Evolutionary conservation across 2,113 vertebrate species (phyloP), one percentile per base, ranked within the genome.

Genomic region (Labeo rohita): DNA sequence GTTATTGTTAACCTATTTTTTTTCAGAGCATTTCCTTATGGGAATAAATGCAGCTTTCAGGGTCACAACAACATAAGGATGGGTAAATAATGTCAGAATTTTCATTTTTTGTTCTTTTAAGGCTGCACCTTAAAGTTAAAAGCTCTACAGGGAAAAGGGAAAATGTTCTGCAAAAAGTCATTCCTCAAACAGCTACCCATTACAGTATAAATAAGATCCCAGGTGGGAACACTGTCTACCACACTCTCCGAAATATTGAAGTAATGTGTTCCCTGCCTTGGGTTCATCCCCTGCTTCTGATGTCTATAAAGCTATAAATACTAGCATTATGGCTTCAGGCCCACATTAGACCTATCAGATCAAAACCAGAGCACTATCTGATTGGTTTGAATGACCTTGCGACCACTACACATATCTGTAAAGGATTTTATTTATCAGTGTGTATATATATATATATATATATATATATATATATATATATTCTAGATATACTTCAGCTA

Each of bases 321-420:
- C n/a, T 45, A 66, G 63, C 63, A 52, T 82, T 36, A 68, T 82
- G 45, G 15, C 80, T 28, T 82, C 45, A 47, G 45, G 80, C 23
- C 28, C 47, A 52, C 23, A 52, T 36, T 68, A 82, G 43, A 70
- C 61, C 34, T 36, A 77, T 77, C 75, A 21, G 28, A 28, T 23
- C n/a, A 23, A 65, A 65, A 65, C 45, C 45, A 70, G 15, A 54
- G 9, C 15, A 77, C 23, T 54, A 9, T 45, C 43, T 36, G 16
- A 70, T 82, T 82, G 23, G 43, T 82, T n/a, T 34, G 63, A 82
- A 82, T 50, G 47, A 82, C 43, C 63, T 36, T 50, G 23, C 68
- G 47, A 66, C 7, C 79, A 50, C n/a, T 15, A 18, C 18, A 77
- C 75, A 54, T 36, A 77, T 18, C 70, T 73, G 70, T n/a, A 73